phyloP scores from a whole-genome alignment of 2,113 vertebrate species.

The Muntiacus reevesi region DNA sequence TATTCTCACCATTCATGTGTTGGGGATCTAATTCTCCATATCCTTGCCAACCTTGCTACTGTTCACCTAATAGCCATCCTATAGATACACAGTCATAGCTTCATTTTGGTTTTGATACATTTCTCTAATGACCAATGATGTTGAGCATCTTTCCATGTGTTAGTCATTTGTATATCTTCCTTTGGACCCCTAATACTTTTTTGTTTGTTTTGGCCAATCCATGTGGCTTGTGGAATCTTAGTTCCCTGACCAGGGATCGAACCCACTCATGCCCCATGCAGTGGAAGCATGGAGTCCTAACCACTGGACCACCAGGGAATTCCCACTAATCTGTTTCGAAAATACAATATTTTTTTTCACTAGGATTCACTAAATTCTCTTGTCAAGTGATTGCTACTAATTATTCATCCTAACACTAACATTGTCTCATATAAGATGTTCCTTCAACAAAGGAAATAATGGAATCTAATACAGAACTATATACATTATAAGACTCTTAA shows the following conservation, averaged over 20 bases:
- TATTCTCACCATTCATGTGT: not conserved
- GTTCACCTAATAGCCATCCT: not conserved
- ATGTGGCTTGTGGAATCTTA: not conserved
- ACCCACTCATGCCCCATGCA: not conserved
- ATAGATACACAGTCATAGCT: not conserved
- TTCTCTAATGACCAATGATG: not conserved
- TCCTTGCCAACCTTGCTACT: not conserved
- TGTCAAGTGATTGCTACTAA: not conserved
- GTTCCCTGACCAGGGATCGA: not conserved
- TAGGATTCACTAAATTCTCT: not conserved
- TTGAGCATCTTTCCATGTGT: not conserved
- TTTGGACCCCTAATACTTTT: not conserved
- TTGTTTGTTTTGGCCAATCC: not conserved
- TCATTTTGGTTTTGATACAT: not conserved
- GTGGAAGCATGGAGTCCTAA: not conserved
- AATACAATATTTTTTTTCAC: not conserved
- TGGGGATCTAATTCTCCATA: not conserved
- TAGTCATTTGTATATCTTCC: not conserved
- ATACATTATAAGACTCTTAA: not conserved
- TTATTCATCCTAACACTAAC: not conserved
- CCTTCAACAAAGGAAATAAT: not conserved
- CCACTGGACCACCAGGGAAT: not conserved
- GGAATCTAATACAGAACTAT: not conserved
- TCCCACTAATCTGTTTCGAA: not conserved
- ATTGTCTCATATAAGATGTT: not conserved